Percentiles rank a stretch among this genome's conserved stretches.
Evolutionary conservation across 2,113 vertebrate genomes (phyloP).

Genomic region (Misgurnus mizolepis): DNA sequence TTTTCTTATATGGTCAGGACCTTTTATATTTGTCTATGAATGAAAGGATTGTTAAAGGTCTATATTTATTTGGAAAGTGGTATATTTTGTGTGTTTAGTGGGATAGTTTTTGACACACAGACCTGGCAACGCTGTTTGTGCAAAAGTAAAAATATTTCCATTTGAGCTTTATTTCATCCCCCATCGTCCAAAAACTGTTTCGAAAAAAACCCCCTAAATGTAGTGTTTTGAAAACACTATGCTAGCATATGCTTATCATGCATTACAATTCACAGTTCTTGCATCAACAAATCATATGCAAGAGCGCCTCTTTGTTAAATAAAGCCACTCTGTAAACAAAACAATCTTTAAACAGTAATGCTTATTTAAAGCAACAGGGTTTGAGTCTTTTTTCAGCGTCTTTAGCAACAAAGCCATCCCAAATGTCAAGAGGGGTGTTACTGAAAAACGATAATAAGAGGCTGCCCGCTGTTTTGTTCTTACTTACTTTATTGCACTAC

Average conservation of each 20-base stretch:
- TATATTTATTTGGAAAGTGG: background rate
- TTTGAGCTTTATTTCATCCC: too few relatives aligned
- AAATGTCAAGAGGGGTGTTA: conserved; percentile 45
- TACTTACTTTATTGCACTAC: conserved; percentile 50
- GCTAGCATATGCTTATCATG: too few relatives aligned
- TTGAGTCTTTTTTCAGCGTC: conserved; percentile 30
- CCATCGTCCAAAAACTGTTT: too few relatives aligned
- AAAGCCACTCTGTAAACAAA: background rate
- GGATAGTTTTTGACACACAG: background rate
- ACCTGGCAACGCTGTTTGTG: background rate
- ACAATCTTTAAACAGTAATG: conserved; percentile 37
- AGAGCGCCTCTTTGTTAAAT: conserved; percentile 2
- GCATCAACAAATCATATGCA: background rate
- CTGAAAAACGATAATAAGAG: conserved; percentile 50
- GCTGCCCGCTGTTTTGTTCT: conserved; percentile 41
- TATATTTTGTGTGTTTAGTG: background rate
- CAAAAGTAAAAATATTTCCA: background rate
- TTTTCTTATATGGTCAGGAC: too few relatives aligned
- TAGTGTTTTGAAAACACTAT: too few relatives aligned
- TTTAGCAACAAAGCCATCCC: conserved; percentile 29
- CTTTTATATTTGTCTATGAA: too few relatives aligned
- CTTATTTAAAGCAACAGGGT: conserved; percentile 44
- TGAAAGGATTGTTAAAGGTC: too few relatives aligned
- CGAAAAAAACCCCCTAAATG: too few relatives aligned
- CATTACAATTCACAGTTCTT: too few relatives aligned